Percentiles rank a stretch among this genome's conserved stretches.
These are phyloP conservation scores for Trachymyrmex cornetzi DNA, from an alignment of 1,140 invertebrate genomes.

Conservation along the genomic window DNA sequence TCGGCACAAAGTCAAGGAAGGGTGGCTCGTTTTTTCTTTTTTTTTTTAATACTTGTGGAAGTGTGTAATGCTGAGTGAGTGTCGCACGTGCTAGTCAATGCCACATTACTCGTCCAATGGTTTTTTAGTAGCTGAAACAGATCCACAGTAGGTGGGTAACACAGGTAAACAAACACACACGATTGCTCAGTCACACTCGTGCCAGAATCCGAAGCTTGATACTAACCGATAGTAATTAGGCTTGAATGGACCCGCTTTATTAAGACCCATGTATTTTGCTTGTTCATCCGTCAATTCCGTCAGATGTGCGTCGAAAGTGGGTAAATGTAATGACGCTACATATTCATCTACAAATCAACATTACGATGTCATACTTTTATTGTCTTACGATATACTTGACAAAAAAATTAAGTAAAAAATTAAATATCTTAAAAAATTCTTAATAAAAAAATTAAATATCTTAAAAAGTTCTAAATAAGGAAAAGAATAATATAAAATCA, in stretches of 20 bases:
- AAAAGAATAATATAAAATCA: not conserved
- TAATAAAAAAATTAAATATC: not conserved
- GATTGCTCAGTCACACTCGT: not conserved
- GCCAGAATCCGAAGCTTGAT: conserved; percentile 20
- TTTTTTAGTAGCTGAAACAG: conserved; percentile 75
- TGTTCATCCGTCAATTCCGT: conserved; percentile 98
- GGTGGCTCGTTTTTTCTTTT: not conserved
- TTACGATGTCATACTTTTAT: conserved; percentile 2
- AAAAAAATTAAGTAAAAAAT: conserved; percentile 6
- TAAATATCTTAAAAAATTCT: not conserved
- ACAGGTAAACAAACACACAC: conserved; percentile 6
- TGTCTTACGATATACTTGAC: not conserved
- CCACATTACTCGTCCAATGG: conserved; percentile 43
- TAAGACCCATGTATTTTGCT: conserved; percentile 98
- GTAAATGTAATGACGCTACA: conserved; percentile 97
- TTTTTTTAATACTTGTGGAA: conserved; percentile 62
- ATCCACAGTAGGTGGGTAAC: conserved; percentile 43
- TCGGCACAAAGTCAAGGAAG: conserved; percentile 33
- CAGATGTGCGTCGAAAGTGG: conserved; percentile 98
- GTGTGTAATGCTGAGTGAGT: conserved; percentile 56
- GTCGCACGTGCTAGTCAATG: conserved; percentile 61
- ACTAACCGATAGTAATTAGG: conserved; percentile 98
- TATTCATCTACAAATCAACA: conserved; percentile 93
- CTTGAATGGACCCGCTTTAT: conserved; percentile 99
- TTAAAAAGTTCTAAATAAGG: not conserved